Evolutionary conservation across 1,140 invertebrate species (phyloP).

Genomic region (Lethrus apterus): DNA sequence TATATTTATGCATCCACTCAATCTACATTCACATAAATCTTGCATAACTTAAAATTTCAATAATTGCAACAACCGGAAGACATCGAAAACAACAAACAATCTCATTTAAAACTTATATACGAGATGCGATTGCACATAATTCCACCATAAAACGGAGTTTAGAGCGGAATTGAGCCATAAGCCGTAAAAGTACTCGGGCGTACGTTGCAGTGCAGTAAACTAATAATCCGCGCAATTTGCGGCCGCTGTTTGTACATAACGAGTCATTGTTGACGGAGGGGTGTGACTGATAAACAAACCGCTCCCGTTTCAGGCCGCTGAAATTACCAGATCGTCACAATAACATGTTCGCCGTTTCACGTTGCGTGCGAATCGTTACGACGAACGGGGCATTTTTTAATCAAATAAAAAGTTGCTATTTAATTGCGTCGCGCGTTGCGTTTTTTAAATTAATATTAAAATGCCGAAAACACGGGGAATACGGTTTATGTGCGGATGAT

Average conservation of each 20-base stretch:
- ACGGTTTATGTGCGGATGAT: too few species aligned
- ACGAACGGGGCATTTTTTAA: constrained; percentile 1
- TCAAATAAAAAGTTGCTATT: constrained; percentile 10
- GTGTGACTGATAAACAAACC: constrained; percentile 23
- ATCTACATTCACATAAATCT: too few species aligned
- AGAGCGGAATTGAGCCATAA: constrained; percentile 5
- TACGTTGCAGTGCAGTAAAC: constrained; percentile 5
- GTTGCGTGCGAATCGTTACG: constrained; percentile 8
- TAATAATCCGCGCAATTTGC: constrained; percentile 14
- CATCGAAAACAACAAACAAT: too few species aligned
- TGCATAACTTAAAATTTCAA: too few species aligned
- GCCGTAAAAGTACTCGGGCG: constrained; percentile 4
- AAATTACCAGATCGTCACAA: constrained; percentile 10
- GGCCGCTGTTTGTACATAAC: constrained; percentile 21
- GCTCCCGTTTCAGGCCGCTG: constrained; percentile 8
- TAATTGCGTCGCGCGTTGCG: too few species aligned
- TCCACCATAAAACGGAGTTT: background rate
- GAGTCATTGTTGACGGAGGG: constrained; percentile 25
- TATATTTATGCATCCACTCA: too few species aligned
- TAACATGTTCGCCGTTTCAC: constrained; percentile 13
- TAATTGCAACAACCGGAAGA: too few species aligned
- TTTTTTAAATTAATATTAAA: too few species aligned
- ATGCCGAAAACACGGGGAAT: too few species aligned
- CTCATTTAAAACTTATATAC: too few species aligned
- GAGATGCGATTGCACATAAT: constrained; percentile 9